Base-by-base conservation (phyloP, 2,888 invertebrate species). In the Scaptomyza polygonia region DNA sequence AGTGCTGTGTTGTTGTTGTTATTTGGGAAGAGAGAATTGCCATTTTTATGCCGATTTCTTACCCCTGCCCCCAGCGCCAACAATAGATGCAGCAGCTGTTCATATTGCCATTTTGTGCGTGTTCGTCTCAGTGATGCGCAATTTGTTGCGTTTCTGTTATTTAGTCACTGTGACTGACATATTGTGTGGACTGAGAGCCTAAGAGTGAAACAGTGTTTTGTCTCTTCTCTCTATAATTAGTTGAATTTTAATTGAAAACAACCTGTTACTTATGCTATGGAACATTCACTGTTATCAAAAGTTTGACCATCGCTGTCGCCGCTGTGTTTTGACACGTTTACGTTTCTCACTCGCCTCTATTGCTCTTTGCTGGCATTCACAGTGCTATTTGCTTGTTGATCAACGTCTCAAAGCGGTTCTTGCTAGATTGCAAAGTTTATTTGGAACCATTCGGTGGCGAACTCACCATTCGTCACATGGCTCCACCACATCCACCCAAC, bases 311-410 rank as follows among this genome's bases (percentile, higher is more conserved):
- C 68, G 18, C 68, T 61, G 42, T 8, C 32, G 27, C 32, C 32
- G 39, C 29, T 43, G 52, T 81, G 68, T 79, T 75, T 82, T 82
- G 79, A 79, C 81, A 86, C 81, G 77, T 82, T 86, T 77, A 40
- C 72, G 51, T 55, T 72, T 71, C 49, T 21, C 25, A 51, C 61
- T 51, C 54, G 53, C 14, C 25, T 78, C 69, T 47, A 66, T 74
- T 68, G 66, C 42, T n/a, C 44, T 25, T 14, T 57, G 30, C 54
- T 65, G 29, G 32, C 34, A 52, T 12, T 58, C 34, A 25, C 36
- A 34, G 34, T 12, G 49, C 43, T 51, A 54, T 69, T 76, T 78
- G 62, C 61, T 79, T 66, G 68, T 47, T 40, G 57, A 53, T 68
- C 59, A 52, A 34, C 12, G 45, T 39, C 39, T 57, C 42, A 34